These are phyloP conservation scores for Buphagus erythrorhynchus DNA, from an alignment of 2,797 vertebrate genomes.

Conservation along the genomic window DNA sequence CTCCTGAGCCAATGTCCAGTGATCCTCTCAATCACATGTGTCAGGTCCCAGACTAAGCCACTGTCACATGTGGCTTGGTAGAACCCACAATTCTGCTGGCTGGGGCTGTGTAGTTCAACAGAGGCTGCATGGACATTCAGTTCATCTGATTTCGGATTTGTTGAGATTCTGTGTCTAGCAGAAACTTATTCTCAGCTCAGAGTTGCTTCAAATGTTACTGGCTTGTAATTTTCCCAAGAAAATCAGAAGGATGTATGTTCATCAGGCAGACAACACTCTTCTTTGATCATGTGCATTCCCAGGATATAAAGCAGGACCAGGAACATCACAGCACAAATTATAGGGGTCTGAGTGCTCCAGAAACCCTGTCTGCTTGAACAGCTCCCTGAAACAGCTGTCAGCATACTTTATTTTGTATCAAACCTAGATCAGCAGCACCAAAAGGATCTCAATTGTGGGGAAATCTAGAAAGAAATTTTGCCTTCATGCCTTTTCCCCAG, in stretches of 20 bases:
- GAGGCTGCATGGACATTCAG: neutral
- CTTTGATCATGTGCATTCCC: neutral
- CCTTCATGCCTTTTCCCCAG: neutral
- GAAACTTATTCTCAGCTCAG: neutral
- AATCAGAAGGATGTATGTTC: neutral
- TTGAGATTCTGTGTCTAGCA: neutral
- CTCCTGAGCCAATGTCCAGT: neutral
- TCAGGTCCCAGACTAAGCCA: neutral
- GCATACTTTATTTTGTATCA: neutral
- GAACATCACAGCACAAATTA: neutral
- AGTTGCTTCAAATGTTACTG: neutral
- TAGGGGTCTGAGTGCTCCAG: neutral
- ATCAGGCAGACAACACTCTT: neutral
- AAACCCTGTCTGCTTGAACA: neutral
- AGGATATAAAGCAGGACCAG: neutral
- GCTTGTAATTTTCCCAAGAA: neutral
- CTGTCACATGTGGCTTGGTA: neutral
- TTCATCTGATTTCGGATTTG: neutral
- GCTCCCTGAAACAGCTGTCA: neutral
- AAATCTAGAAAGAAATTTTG: neutral
- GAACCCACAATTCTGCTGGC: neutral
- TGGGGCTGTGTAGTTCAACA: neutral
- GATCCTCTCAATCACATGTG: neutral
- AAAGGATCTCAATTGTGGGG: neutral
- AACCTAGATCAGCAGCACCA: neutral